Conservation (phyloP, 2,113 vertebrate species). For the Neogobius melanostomus region DNA sequence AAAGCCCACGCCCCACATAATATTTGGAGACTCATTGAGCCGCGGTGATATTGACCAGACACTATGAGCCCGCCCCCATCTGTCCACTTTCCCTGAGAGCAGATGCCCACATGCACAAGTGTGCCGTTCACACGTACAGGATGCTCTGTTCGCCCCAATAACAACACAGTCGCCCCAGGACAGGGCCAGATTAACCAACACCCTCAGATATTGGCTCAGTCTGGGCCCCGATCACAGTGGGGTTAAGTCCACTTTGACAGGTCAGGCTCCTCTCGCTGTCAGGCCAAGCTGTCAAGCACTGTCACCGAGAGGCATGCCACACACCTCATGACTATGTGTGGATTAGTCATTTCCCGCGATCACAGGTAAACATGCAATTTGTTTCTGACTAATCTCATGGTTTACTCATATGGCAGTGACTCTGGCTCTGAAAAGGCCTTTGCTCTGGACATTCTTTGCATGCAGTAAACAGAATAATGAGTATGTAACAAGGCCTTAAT, state of each 20-base stretch:
- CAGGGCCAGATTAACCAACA: background rate
- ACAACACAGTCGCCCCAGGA: slow-evolving; percentile 14
- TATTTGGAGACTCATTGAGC: slow-evolving; percentile 53
- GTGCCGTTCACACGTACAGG: slow-evolving; percentile 13
- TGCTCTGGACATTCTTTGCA: too few relatives aligned
- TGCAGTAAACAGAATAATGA: too few relatives aligned
- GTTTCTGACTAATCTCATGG: too few relatives aligned
- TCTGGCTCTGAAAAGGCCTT: too few relatives aligned
- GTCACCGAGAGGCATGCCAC: slow-evolving; percentile 38
- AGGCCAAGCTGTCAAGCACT: slow-evolving; percentile 47
- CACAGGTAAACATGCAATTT: background rate
- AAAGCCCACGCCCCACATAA: slow-evolving; percentile 36
- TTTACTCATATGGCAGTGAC: too few relatives aligned
- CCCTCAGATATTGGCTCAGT: background rate
- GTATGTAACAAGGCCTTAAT: too few relatives aligned
- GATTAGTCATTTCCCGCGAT: background rate
- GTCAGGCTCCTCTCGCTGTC: slow-evolving; percentile 53
- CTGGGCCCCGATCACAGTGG: slow-evolving; percentile 30
- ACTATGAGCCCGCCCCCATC: slow-evolving; percentile 45
- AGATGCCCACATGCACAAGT: slow-evolving; percentile 36
- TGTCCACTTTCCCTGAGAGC: slow-evolving; percentile 46
- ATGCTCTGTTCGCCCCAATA: slow-evolving; percentile 34
- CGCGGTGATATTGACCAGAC: slow-evolving; percentile 64
- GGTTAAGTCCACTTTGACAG: slow-evolving; percentile 55
- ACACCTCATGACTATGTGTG: slow-evolving; percentile 24